Evolutionary conservation across 2,888 invertebrate genomes (phyloP), one percentile per base, ranked within the genome.

Genomic region (Chironomus riparius): DNA sequence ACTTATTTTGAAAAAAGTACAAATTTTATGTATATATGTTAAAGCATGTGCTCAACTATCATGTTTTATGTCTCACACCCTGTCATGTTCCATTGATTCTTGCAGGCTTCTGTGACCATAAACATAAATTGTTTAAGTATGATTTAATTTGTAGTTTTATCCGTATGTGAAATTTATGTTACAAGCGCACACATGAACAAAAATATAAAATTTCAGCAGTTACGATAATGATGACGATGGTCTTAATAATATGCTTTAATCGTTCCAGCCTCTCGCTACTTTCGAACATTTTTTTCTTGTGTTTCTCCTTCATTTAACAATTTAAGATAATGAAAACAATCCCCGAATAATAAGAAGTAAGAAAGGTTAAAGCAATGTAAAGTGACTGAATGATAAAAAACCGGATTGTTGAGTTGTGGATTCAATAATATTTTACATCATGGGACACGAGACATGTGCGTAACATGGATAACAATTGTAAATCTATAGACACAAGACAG

Each of bases 401-500:
- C 38, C 38, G 38, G 38, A 38, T 38, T 38, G 38, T 38, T 38
- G 38, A 48, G 48, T 21, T n/a, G 28, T n/a, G 12, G 56, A 50
- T 70, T 70, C 50, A 70, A 70, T 70, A 70, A 70, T 50, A 70
- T 70, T 70, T 21, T 38, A 38, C 48, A 70, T 70, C 70, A 70
- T 70, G 21, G 50, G 70, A 70, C 70, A 47, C 70, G 70, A 70
- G 70, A 48, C 70, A 56, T 24, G 24, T 38, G 47, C 70, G 38
- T 38, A 38, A 38, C 38, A 38, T 38, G 38, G 38, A 38, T 38
- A 38, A 38, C 38, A 10, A 38, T 38, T 38, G 38, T 38, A 10
- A 10, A 38, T 38, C 38, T 38, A 38, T 38, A 38, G 38, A 38
- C 38, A 38, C 10, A 38, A 38, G 38, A 38, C 28, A 28, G 4